Percentiles rank a stretch among this genome's conserved stretches.
These are phyloP conservation scores for Zhengitettix transpicula DNA, from an alignment of 2,888 invertebrate genomes.

Conservation along the genomic window DNA sequence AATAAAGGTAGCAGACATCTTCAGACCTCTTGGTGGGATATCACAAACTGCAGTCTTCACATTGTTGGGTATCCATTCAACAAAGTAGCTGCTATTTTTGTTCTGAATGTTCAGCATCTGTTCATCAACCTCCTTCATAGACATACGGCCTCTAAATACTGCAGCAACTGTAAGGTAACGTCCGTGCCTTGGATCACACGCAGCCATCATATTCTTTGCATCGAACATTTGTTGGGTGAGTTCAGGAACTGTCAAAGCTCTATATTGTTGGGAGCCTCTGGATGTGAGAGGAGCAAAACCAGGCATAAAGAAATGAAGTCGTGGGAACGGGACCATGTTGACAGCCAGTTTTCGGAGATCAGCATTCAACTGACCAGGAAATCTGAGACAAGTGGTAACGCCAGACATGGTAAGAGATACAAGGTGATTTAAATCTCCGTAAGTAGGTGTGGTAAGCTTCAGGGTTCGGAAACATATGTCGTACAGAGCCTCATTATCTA, in stretches of 20 bases:
- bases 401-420: slow-evolving; percentile 34
- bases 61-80: slow-evolving; percentile 52
- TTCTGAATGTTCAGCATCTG: slow-evolving; percentile 48
- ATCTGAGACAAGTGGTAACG: slow-evolving; percentile 41
- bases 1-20: slow-evolving; percentile 50
- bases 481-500: slow-evolving; percentile 46
- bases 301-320: slow-evolving; percentile 33
- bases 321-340: slow-evolving; percentile 54
- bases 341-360: slow-evolving; percentile 45
- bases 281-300: slow-evolving; percentile 31
- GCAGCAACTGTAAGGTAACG: slow-evolving; percentile 33
- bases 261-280: slow-evolving; percentile 45
- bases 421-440: slow-evolving; percentile 49
- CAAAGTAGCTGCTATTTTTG: slow-evolving; percentile 49
- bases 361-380: slow-evolving; percentile 52
- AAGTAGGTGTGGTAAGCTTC: slow-evolving; percentile 44
- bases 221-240: slow-evolving; percentile 65
- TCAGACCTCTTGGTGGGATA: slow-evolving; percentile 49
- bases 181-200: slow-evolving; percentile 54
- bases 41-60: slow-evolving; percentile 56
- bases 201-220: slow-evolving; percentile 64
- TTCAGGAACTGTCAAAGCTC: slow-evolving; percentile 55
- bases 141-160: slow-evolving; percentile 45
- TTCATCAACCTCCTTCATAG: slow-evolving; percentile 40
- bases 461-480: slow-evolving; percentile 48